Evolutionary conservation across 2,888 invertebrate species (phyloP).

Genomic region (Drymonia ruficornis): DNA sequence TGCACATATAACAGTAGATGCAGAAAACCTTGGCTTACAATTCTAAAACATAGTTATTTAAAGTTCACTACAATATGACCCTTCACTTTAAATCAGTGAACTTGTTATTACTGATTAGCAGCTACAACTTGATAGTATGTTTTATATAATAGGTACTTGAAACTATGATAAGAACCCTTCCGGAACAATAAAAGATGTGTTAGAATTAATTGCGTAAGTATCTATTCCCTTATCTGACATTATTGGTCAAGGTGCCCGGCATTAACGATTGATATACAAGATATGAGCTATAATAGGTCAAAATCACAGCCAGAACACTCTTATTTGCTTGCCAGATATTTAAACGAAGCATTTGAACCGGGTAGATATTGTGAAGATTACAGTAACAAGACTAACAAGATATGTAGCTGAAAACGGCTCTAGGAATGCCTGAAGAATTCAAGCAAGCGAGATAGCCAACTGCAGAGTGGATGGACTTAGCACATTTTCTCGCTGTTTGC

Average conservation of each 20-base stretch:
- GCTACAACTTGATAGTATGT: neutral
- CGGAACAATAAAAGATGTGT: neutral
- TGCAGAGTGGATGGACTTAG: no score
- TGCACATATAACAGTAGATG: no score
- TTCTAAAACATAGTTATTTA: neutral
- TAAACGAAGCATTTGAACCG: neutral
- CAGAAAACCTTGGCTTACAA: no score
- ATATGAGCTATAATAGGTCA: neutral
- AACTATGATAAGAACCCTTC: slow-evolving; percentile 5
- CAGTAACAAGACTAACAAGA: neutral
- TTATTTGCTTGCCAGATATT: neutral
- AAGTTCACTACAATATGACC: neutral
- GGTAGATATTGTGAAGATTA: neutral
- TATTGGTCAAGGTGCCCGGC: slow-evolving; percentile 3
- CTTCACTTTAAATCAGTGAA: neutral
- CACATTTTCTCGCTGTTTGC: no score
- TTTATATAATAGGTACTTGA: neutral
- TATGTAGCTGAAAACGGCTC: no score
- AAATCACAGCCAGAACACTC: neutral
- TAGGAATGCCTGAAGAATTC: no score
- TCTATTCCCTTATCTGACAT: slow-evolving; percentile 3
- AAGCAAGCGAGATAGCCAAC: no score
- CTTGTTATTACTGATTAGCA: neutral
- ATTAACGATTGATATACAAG: neutral
- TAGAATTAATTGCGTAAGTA: slow-evolving; percentile 1